Conservation (phyloP, 2,888 invertebrate species). For the Siphlonurus alternatus region DNA sequence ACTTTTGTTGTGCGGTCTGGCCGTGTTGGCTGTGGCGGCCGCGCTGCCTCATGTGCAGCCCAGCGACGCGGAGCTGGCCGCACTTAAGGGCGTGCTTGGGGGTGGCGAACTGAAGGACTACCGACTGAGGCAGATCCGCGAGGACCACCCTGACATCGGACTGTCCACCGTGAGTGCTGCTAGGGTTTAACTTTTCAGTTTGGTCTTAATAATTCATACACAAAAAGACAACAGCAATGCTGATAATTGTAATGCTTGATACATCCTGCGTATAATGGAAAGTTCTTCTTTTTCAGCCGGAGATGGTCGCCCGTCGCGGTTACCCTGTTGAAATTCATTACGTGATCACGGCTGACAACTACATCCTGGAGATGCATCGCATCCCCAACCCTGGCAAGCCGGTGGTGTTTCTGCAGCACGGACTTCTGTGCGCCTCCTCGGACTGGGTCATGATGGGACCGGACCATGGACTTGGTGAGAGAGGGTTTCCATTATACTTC, state of each 20-base stretch:
- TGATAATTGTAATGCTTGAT: too few relatives aligned
- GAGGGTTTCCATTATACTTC: neutral
- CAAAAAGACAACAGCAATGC: too few relatives aligned
- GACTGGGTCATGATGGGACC: conserved; percentile 59
- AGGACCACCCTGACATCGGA: neutral
- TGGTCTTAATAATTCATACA: too few relatives aligned
- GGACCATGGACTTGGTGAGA: conserved; percentile 38
- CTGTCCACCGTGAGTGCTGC: neutral
- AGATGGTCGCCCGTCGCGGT: conserved; percentile 15
- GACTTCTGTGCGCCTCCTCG: conserved; percentile 57
- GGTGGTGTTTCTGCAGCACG: conserved; percentile 63
- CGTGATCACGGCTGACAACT: conserved; percentile 56
- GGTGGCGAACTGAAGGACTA: neutral
- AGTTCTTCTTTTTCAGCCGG: conserved; percentile 11
- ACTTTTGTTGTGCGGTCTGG: neutral
- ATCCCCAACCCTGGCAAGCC: conserved; percentile 34
- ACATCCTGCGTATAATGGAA: too few relatives aligned
- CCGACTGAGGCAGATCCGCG: neutral
- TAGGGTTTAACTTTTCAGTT: too few relatives aligned
- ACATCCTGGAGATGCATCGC: conserved; percentile 55
- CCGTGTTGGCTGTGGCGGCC: neutral
- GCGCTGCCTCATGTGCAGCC: neutral
- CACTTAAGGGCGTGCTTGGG: neutral
- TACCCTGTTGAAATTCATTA: conserved; percentile 25
- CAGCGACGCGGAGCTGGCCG: neutral